These are phyloP conservation scores for Allophyes oxyacanthae DNA, from an alignment of 2,888 invertebrate genomes.

Conservation along the genomic window DNA sequence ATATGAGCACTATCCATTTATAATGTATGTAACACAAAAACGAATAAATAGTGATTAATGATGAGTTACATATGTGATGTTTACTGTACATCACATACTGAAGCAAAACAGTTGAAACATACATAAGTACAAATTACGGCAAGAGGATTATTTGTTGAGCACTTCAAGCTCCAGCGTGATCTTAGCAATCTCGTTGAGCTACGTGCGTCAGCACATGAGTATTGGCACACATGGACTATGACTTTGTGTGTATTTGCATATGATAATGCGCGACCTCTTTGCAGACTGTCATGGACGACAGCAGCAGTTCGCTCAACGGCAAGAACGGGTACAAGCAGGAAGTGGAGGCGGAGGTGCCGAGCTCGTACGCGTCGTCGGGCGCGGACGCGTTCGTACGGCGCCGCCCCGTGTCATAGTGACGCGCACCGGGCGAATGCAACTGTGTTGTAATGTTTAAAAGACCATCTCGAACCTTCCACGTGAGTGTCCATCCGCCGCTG, in stretches of 20 bases:
- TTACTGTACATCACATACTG: not conserved
- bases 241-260: conserved; percentile 20
- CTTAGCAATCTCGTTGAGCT: conserved; percentile 18
- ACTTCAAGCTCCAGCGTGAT: conserved; percentile 35
- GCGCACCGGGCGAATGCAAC: conserved; percentile 34
- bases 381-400: conserved; percentile 85
- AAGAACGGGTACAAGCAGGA: conserved; percentile 84
- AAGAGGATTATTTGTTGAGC: conserved; percentile 44
- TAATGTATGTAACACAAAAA: no score
- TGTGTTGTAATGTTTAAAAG: conserved; percentile 41
- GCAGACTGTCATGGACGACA: conserved; percentile 91
- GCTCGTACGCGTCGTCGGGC: conserved; percentile 82
- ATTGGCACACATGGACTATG: conserved; percentile 26
- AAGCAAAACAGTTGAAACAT: conserved; percentile 9
- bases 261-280: conserved; percentile 54
- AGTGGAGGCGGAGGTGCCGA: conserved; percentile 80
- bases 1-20: no score
- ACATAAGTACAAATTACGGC: conserved; percentile 38
- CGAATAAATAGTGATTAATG: not conserved
- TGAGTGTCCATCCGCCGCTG: conserved; percentile 46
- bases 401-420: conserved; percentile 72
- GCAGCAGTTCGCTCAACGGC: conserved; percentile 69
- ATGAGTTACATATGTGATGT: not conserved
- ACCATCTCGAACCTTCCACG: conserved; percentile 56
- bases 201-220: conserved; percentile 27